Percentiles rank a stretch among this genome's conserved stretches.
Conservation (phyloP, 2,797 vertebrate genomes). For the Ispidina picta region DNA sequence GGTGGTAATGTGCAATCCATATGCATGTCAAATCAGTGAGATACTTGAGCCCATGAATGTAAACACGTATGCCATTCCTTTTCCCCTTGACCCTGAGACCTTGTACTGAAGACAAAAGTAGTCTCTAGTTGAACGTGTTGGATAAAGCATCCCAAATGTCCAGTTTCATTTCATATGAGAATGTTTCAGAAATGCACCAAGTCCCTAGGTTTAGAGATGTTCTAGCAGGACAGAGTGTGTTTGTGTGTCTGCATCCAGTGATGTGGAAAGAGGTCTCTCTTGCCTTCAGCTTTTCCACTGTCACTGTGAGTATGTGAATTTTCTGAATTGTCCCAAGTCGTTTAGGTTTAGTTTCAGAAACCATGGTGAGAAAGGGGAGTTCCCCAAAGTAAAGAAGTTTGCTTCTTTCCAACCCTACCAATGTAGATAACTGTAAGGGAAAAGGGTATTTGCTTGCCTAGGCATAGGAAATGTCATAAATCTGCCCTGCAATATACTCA, state of each 20-base stretch:
- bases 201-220: background rate
- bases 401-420: background rate
- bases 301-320: background rate
- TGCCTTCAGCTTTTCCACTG: background rate
- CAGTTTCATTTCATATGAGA: background rate
- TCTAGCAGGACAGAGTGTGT: background rate
- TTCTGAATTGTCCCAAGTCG: background rate
- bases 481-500: background rate
- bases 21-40: constrained; percentile 35
- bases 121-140: background rate
- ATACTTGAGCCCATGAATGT: constrained; percentile 22
- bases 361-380: background rate
- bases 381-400: background rate
- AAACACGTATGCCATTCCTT: background rate
- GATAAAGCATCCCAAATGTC: background rate
- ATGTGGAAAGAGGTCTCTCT: background rate
- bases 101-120: background rate
- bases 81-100: background rate
- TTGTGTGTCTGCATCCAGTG: background rate
- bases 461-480: background rate
- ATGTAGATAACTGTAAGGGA: background rate
- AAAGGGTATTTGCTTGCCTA: background rate
- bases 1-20: background rate
- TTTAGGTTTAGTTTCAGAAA: background rate
- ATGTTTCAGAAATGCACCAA: background rate